Percentiles rank a stretch among this genome's conserved stretches.
Conservation (phyloP, 2,797 vertebrate species). For the Pyrocephalus nanus region DNA sequence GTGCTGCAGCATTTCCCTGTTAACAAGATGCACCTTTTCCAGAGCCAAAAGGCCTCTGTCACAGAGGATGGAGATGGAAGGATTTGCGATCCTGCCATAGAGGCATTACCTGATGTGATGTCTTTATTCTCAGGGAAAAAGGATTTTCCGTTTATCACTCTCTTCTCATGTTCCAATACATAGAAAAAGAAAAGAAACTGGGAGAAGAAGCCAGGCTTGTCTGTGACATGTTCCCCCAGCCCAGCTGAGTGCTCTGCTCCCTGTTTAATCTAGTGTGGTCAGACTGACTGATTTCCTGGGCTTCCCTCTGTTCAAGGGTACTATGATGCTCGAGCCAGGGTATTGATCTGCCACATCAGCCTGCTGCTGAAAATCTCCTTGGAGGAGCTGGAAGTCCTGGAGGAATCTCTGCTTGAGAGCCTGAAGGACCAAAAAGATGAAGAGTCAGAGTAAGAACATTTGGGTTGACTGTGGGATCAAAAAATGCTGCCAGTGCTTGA, state of each 20-base stretch:
- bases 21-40: neutral
- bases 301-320: constrained; percentile 77
- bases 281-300: neutral
- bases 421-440: constrained; percentile 83
- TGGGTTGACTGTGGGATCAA: neutral
- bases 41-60: neutral
- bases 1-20: neutral
- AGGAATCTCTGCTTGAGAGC: constrained; percentile 89
- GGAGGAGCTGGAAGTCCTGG: constrained; percentile 86
- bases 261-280: neutral
- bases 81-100: neutral
- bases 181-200: neutral
- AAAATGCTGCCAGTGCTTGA: neutral
- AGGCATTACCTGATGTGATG: neutral
- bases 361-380: constrained; percentile 83
- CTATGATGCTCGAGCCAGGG: constrained; percentile 90
- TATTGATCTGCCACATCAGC: constrained; percentile 85
- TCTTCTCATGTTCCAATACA: neutral
- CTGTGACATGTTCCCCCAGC: neutral
- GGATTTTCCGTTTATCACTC: neutral
- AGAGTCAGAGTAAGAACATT: constrained; percentile 88
- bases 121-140: neutral
- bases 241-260: neutral
- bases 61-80: neutral
- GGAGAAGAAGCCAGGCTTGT: neutral